Conservation (phyloP, 2,797 vertebrate species). For the Parauchenoglanis ngamensis region DNA sequence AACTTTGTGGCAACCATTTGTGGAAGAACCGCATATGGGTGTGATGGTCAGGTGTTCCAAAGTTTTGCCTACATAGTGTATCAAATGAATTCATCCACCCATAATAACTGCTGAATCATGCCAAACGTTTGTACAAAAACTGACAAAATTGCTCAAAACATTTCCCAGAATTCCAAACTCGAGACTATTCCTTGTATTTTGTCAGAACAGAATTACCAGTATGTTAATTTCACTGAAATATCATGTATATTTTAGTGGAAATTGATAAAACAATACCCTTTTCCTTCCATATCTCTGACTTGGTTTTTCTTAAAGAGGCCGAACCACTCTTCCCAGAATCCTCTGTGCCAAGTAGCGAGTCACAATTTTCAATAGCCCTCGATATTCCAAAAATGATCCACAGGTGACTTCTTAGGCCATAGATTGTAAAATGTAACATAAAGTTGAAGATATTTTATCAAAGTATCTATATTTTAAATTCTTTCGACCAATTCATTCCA, state of each 20-base stretch:
- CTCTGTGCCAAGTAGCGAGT: no score
- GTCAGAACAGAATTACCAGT: not conserved
- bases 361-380: no score
- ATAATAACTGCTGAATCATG: not conserved
- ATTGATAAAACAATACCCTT: no score
- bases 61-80: not conserved
- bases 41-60: not conserved
- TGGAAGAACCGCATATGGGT: not conserved
- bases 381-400: no score
- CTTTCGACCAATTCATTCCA: no score
- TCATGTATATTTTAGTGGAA: not conserved
- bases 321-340: no score
- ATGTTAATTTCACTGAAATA: not conserved
- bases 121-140: not conserved
- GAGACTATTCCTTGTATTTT: not conserved
- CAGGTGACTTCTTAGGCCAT: no score
- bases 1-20: no score
- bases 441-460: no score
- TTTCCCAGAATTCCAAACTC: not conserved
- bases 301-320: not conserved
- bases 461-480: no score
- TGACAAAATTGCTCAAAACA: not conserved
- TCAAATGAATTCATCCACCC: not conserved
- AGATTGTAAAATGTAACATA: no score
- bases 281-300: not conserved